Evolutionary conservation across 2,113 vertebrate genomes (phyloP), one percentile per base, ranked within the genome.

Genomic region (Chloropsis cyanopogon): DNA sequence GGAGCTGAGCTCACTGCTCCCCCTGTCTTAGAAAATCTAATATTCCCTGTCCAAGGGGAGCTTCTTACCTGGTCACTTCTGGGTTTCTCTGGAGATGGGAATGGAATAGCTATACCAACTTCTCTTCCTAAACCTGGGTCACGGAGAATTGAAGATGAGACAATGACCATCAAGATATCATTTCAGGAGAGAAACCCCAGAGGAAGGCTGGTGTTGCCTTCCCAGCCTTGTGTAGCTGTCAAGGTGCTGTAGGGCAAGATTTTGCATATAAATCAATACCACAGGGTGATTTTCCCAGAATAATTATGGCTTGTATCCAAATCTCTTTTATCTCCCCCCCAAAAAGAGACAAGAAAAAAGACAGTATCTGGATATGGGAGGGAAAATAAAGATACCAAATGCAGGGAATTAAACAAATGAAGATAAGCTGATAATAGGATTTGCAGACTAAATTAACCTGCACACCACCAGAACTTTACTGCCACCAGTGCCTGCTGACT

Each of bases 231-330:
- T 26, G 39, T 22, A 78, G 60, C 70, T 84, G 39, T 52, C 73
- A 84, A 82, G 60, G 19, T 87, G 84, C 84, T 92, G 56, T 65
- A 71, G 57, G 78, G 78, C 56, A 94, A 89, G 26, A 91, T 64
- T 92, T 68, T 91, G 81, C 52, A 82, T 41, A 59, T 50, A 60
- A 82, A 92, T 89, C 81, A 82, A 41, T 52, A 44, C 33, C 0
- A 0, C 39, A 37, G 57, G 49, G 39, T 52, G 42, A 71, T 79
- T 41, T 66, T 66, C 44, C 49, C 70, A n/a, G 35, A 89, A 84
- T 78, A 91, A 82, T 86, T 68, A 82, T 16, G 57, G 57, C 78
- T 84, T 4, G 2, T 29, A 66, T 26, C 68, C 64, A 88, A 57
- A 77, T 39, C 80, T 68, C 68, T 70, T 79, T 61, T 88, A 61